Conservation (phyloP, 2,888 invertebrate species). For the Chrysolina oricalcia region DNA sequence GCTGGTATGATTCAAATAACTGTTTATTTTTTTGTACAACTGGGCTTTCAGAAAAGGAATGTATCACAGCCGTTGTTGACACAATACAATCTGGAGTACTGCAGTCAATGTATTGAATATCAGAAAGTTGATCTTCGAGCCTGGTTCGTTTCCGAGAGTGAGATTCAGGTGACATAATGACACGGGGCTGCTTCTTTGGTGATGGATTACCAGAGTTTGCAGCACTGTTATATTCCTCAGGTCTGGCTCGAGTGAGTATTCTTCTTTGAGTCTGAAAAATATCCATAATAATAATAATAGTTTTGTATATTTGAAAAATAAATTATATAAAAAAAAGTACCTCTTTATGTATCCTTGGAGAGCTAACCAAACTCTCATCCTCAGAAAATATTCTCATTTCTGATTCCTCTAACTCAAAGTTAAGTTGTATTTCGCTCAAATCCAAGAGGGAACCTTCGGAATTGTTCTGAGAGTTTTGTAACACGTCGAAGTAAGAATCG, state of each 20-base stretch:
- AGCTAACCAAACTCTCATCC: constrained; percentile 82
- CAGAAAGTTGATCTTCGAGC: constrained; percentile 85
- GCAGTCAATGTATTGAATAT: constrained; percentile 88
- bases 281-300: constrained; percentile 29
- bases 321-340: constrained; percentile 52
- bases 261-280: constrained; percentile 71
- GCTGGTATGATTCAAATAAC: constrained; percentile 64
- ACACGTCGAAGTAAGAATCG: constrained; percentile 93
- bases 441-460: constrained; percentile 75
- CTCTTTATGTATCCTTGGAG: constrained; percentile 73
- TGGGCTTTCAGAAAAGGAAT: constrained; percentile 59
- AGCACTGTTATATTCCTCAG: constrained; percentile 75
- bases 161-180: constrained; percentile 73
- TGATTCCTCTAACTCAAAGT: constrained; percentile 88
- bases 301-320: not conserved
- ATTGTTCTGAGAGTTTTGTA: constrained; percentile 75
- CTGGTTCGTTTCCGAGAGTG: constrained; percentile 79
- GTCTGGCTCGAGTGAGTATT: constrained; percentile 73
- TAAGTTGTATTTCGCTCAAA: constrained; percentile 87
- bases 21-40: constrained; percentile 43
- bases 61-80: constrained; percentile 68
- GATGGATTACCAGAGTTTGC: constrained; percentile 76
- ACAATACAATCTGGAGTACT: constrained; percentile 79
- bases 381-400: constrained; percentile 93
- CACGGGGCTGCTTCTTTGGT: constrained; percentile 77